Conservation (phyloP, 1,140 invertebrate genomes). For the Drosophila parvula region DNA sequence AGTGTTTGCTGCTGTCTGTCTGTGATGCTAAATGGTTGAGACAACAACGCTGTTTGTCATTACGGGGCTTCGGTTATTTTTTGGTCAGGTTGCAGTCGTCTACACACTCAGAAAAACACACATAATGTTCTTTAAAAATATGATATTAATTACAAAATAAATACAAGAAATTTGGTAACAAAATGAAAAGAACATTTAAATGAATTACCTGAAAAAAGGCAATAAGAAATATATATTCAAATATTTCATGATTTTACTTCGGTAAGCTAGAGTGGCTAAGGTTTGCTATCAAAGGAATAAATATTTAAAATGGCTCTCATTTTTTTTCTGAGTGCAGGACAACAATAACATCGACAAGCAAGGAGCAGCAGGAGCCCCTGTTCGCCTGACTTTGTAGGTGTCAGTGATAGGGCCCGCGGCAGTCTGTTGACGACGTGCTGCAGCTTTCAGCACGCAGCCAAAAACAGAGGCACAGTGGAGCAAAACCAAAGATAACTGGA, state of each 20-base stretch:
- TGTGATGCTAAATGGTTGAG: constrained; percentile 50
- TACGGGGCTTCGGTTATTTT: constrained; percentile 63
- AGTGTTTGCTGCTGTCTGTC: constrained; percentile 30
- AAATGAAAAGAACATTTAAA: too few relatives aligned
- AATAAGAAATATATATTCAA: neutral
- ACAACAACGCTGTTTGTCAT: constrained; percentile 66
- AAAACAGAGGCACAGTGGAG: constrained; percentile 19
- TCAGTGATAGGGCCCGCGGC: constrained; percentile 49
- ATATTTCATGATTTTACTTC: too few relatives aligned
- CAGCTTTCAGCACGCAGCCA: constrained; percentile 27
- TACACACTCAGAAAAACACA: neutral
- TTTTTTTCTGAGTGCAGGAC: neutral
- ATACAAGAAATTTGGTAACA: rapidly evolving
- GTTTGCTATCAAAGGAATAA: neutral
- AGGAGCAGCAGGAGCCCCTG: constrained; percentile 37
- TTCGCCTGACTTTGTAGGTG: constrained; percentile 58
- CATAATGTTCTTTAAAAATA: neutral
- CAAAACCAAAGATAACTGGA: neutral
- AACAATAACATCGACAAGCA: constrained; percentile 6
- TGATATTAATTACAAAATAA: neutral
- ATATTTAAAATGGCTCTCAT: neutral
- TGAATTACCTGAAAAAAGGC: neutral
- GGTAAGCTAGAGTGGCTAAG: neutral
- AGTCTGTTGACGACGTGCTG: constrained; percentile 58
- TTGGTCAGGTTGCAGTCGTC: constrained; percentile 37